Percentiles rank a stretch among this genome's conserved stretches.
phyloP scores from a whole-genome alignment of 2,113 vertebrate species.

The Crocuta crocuta region DNA sequence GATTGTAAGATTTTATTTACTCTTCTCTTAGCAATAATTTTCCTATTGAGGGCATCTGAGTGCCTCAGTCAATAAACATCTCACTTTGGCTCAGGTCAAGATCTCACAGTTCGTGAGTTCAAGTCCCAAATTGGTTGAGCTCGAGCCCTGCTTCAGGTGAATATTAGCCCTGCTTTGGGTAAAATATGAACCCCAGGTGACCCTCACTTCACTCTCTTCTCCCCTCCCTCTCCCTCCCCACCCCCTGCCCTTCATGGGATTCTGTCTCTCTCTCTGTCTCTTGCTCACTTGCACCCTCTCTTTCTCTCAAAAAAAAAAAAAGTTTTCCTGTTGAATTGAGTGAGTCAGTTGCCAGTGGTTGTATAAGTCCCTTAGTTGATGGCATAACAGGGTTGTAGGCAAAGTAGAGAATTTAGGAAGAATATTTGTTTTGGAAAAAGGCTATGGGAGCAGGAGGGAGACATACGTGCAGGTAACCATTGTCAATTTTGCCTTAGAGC shows the following conservation, averaged over 20 bases:
- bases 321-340: too few species aligned
- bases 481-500: neutral
- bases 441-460: accelerated
- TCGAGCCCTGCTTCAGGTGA: too few species aligned
- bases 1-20: neutral
- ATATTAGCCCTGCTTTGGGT: too few species aligned
- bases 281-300: too few species aligned
- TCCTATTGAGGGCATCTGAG: neutral
- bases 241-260: too few species aligned
- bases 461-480: neutral
- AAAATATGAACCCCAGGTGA: too few species aligned
- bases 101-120: neutral
- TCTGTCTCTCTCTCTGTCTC: too few species aligned
- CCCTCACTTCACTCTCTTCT: too few species aligned
- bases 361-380: neutral
- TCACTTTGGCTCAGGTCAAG: neutral
- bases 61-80: neutral
- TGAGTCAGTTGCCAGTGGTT: neutral
- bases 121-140: too few species aligned
- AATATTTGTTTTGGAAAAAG: neutral
- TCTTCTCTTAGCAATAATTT: neutral
- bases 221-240: too few species aligned
- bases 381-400: neutral
- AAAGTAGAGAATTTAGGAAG: neutral
- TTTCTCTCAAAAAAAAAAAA: too few species aligned